A percentile compares a stretch with the other conserved stretches of the same genome.
These are phyloP conservation scores for Rhizoglyphus robini DNA, from an alignment of 1,140 invertebrate genomes.

Conservation along the genomic window DNA sequence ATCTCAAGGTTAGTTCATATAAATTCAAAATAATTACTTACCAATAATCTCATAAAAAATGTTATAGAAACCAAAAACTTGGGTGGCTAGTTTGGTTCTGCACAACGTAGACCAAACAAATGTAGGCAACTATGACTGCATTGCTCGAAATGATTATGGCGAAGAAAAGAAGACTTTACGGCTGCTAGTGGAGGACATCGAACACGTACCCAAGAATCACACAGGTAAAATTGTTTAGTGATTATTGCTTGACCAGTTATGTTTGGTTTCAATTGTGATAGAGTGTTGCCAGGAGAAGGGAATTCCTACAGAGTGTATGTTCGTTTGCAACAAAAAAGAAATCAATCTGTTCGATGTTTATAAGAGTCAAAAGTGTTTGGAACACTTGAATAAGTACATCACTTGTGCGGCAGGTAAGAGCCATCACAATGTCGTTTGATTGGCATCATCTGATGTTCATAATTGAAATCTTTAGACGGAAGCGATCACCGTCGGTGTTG, in stretches of 20 bases:
- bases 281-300: conserved; percentile 47
- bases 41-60: background rate
- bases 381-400: conserved; percentile 69
- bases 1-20: conserved; percentile 9
- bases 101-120: conserved; percentile 1
- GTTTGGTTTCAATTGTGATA: background rate
- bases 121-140: conserved; percentile 12
- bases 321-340: conserved; percentile 57
- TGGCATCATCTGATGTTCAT: conserved; percentile 40
- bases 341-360: conserved; percentile 62
- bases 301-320: conserved; percentile 53
- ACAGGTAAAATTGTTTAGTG: background rate
- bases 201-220: conserved; percentile 13
- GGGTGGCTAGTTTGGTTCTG: conserved; percentile 12
- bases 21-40: background rate
- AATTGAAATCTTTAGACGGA: conserved; percentile 39
- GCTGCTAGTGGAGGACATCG: background rate
- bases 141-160: conserved; percentile 16
- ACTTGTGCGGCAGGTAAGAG: conserved; percentile 37
- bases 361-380: conserved; percentile 55
- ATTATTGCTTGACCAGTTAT: background rate
- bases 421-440: conserved; percentile 34
- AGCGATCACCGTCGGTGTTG: conserved; percentile 65
- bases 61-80: conserved; percentile 19
- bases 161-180: conserved; percentile 16